Evolutionary conservation across 2,797 vertebrate genomes (phyloP), one percentile per base, ranked within the genome.

Genomic region (Tamandua tetradactyla): DNA sequence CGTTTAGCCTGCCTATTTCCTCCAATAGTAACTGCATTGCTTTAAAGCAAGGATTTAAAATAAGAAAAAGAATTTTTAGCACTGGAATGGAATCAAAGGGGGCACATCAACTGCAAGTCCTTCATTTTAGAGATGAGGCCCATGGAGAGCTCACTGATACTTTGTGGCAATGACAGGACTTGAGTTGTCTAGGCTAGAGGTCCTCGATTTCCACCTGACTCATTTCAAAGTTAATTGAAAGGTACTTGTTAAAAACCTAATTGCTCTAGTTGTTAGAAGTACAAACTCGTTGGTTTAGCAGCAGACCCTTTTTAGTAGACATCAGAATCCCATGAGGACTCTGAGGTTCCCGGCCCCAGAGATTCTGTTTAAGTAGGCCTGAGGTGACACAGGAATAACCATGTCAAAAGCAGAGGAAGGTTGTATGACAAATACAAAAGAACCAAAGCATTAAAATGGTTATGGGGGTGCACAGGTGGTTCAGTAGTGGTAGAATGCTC

Each of bases 241-340:
- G 35, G 91, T 91, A 44, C n/a, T 71, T 93, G 40, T 79, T 87
- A 66, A 90, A 84, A 93, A 47, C 12, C 23, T 35, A 83, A 17
- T 47, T 14, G 71, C 3, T 27, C 69, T 13, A 57, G 47, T 52
- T 82, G 37, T 75, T 64, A 35, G 12, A 44, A 69, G 55, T 55
- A 59, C 64, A 69, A 57, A 17, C 15, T 92, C 15, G 0, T 55
- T 4, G 30, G 9, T 35, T 55, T 52, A 40, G 17, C 83, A 14
- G 37, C 32, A 32, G 44, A 20, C 40, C 42, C 20, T 47, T 57
- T 12, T 68, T 59, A 55, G 49, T 15, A 62, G 44, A 23, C 32
- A 61, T 91, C 49, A 80, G n/a, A 91, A 79, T 84, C 22, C 10
- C 4, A 52, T 55, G 52, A 76, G 32, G 61, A 7, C 18, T 42